These are phyloP conservation scores for Cliona cf. orientalis DNA, from an alignment of 37 sponge, comb jelly and placozoan genomes.

Conservation along the genomic window DNA sequence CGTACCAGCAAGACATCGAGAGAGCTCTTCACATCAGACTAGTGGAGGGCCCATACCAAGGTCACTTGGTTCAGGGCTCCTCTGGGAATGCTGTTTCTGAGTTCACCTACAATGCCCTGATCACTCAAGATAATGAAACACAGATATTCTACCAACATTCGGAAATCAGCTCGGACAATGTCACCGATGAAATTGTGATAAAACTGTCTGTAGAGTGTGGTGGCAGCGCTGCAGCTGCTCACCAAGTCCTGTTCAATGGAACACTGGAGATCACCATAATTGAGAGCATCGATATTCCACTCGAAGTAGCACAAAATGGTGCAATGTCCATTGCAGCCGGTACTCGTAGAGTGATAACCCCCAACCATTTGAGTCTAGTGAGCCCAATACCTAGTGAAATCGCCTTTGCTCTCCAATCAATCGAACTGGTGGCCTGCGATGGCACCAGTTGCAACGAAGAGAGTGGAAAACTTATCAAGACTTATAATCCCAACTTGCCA, in stretches of 20 bases:
- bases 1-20: constrained; percentile 10
- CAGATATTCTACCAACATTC: constrained; percentile 2
- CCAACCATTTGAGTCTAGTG: constrained; percentile 26
- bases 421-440: neutral
- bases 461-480: neutral
- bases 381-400: constrained; percentile 11
- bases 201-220: constrained; percentile 1
- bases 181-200: neutral
- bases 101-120: constrained; percentile 4
- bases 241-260: neutral
- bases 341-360: constrained; percentile 28
- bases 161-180: neutral
- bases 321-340: constrained; percentile 38
- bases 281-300: neutral
- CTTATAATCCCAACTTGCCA: neutral
- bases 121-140: neutral
- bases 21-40: neutral
- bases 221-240: neutral
- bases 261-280: neutral
- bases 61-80: neutral
- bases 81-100: neutral
- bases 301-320: neutral
- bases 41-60: neutral
- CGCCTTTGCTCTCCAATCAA: neutral
- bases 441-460: neutral